Conservation (phyloP, 1,140 invertebrate genomes). For the Bombus pyrosoma region DNA sequence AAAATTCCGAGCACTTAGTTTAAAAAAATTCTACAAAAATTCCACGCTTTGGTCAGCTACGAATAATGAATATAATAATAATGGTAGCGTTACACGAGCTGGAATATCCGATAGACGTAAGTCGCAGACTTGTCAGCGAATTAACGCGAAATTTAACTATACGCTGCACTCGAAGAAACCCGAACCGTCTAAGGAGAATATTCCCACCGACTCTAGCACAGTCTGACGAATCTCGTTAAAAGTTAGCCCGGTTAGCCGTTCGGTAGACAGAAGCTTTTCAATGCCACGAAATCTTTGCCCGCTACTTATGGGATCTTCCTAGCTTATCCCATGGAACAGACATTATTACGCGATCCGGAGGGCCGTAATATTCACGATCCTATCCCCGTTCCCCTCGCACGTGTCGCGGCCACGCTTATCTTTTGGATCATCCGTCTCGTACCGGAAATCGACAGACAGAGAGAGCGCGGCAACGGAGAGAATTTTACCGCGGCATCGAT, state of each 20-base stretch:
- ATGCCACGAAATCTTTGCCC: conserved; percentile 40
- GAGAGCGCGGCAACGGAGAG: too few species aligned
- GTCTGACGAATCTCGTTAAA: conserved; percentile 64
- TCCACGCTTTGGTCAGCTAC: too few species aligned
- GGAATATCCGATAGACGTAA: not conserved
- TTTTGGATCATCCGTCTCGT: conserved; percentile 51
- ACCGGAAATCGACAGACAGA: not conserved
- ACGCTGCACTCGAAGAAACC: conserved; percentile 17
- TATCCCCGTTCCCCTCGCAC: not conserved
- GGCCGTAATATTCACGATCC: conserved; percentile 28
- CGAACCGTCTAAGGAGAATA: conserved; percentile 31
- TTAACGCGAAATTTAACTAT: conserved; percentile 43
- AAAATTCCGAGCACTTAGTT: too few species aligned
- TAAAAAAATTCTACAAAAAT: not conserved
- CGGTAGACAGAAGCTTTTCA: conserved; percentile 35
- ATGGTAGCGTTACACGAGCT: not conserved
- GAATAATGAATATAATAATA: not conserved
- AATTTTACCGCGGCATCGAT: conserved; percentile 44
- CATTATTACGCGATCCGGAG: conserved; percentile 53
- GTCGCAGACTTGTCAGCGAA: conserved; percentile 26
- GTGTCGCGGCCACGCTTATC: conserved; percentile 40
- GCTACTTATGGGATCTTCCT: conserved; percentile 41
- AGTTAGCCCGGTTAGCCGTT: conserved; percentile 51
- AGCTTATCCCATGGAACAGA: conserved; percentile 47
- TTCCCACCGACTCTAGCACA: conserved; percentile 9